Percentiles rank a stretch among this genome's conserved stretches.
Evolutionary conservation across 2,113 vertebrate genomes (phyloP).

Genomic region (Callipepla squamata): DNA sequence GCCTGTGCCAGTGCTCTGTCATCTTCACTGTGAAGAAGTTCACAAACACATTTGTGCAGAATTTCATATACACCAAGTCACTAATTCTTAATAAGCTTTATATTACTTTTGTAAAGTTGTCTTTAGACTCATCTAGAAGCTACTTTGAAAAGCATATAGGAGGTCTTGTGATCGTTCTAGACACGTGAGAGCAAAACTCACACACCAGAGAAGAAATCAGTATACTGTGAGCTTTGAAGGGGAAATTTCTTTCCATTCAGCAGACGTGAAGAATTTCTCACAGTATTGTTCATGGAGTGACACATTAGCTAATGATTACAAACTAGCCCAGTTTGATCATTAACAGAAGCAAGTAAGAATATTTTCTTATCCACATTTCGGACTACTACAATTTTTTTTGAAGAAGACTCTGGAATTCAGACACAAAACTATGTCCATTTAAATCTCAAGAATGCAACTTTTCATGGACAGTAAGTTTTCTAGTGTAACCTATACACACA

Average conservation of each 20-base stretch:
- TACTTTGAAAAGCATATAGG: background rate
- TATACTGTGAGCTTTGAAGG: background rate
- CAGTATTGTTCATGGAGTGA: background rate
- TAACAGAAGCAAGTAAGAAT: constrained; percentile 1
- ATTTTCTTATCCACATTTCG: background rate
- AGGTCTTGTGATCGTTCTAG: background rate
- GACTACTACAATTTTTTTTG: background rate
- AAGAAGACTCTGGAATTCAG: background rate
- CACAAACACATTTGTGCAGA: no score
- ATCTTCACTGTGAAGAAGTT: no score
- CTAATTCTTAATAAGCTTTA: background rate
- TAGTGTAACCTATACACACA: background rate
- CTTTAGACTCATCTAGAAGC: background rate
- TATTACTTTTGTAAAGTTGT: background rate
- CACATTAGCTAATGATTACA: constrained; percentile 24
- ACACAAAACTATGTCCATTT: background rate
- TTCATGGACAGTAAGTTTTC: background rate
- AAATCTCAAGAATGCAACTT: background rate
- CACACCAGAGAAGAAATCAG: background rate
- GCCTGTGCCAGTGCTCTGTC: no score
- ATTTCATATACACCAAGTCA: background rate
- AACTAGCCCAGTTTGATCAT: constrained; percentile 11
- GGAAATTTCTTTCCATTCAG: constrained; percentile 35
- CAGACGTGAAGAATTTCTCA: constrained; percentile 18
- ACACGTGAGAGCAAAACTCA: background rate